A percentile compares a stretch with the other conserved stretches of the same genome.
These are phyloP conservation scores for Drosophila kohkoa DNA, from an alignment of 1,140 invertebrate genomes.

Conservation along the genomic window DNA sequence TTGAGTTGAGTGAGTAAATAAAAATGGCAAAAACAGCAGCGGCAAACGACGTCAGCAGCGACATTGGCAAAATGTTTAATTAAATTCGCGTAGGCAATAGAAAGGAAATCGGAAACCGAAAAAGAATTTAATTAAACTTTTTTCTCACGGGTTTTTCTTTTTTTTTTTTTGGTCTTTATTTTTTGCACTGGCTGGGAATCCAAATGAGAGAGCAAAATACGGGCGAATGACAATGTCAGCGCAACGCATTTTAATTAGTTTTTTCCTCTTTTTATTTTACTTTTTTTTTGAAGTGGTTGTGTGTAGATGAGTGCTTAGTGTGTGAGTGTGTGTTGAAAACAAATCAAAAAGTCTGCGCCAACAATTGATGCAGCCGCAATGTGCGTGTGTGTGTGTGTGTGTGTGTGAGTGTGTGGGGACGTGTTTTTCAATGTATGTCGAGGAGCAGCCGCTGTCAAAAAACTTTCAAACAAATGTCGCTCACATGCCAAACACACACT, in stretches of 20 bases:
- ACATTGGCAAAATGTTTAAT: conserved; percentile 74
- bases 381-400: conserved; percentile 20
- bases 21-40: conserved; percentile 42
- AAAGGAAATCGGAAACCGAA: conserved; percentile 68
- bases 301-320: conserved; percentile 6
- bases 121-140: conserved; percentile 82
- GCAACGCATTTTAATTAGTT: conserved; percentile 82
- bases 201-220: not conserved
- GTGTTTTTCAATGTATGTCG: conserved; percentile 38
- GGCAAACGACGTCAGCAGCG: not conserved
- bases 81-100: conserved; percentile 65
- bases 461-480: conserved; percentile 80
- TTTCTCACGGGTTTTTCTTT: conserved; percentile 16
- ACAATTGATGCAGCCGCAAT: conserved; percentile 60
- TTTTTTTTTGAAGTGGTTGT: conserved; percentile 24
- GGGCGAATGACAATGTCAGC: conserved; percentile 53
- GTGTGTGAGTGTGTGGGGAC: conserved; percentile 10
- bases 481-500: conserved; percentile 73
- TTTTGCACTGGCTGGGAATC: not conserved
- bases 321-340: conserved; percentile 42
- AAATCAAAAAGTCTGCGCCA: conserved; percentile 63
- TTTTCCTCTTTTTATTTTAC: conserved; percentile 22
- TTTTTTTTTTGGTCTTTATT: conserved; percentile 8
- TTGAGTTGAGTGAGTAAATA: conserved; percentile 32
- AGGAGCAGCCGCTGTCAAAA: conserved; percentile 65